A percentile compares a stretch with the other conserved stretches of the same genome.
Conservation (phyloP, 64 coral and sea anemone species). For the Stichodactyla mertensii region DNA sequence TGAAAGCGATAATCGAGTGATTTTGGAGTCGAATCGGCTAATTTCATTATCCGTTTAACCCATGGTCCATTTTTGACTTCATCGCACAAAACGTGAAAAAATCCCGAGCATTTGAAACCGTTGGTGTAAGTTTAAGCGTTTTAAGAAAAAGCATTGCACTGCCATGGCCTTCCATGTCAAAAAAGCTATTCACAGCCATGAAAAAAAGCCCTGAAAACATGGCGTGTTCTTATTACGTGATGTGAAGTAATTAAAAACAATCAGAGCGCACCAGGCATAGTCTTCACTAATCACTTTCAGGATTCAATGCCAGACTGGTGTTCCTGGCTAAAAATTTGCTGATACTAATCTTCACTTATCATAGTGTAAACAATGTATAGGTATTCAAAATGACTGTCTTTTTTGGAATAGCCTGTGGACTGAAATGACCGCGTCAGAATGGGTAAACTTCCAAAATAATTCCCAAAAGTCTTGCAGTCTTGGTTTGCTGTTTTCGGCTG, state of each 20-base stretch:
- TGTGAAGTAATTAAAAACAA: background rate
- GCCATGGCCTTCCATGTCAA: background rate
- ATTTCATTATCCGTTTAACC: constrained; percentile 3
- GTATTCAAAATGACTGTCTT: no score
- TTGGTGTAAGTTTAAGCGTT: no score
- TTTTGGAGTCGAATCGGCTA: background rate
- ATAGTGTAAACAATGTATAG: background rate
- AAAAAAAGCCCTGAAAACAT: background rate
- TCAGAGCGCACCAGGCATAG: background rate
- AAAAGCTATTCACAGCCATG: background rate
- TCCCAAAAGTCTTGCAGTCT: no score
- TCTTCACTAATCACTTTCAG: background rate
- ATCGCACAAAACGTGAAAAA: background rate
- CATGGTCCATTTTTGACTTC: background rate
- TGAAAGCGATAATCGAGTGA: background rate
- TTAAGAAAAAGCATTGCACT: no score
- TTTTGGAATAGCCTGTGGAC: no score
- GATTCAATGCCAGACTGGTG: background rate
- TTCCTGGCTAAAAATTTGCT: background rate
- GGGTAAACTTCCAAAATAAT: no score
- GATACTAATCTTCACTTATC: constrained; percentile 4
- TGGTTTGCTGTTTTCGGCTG: no score
- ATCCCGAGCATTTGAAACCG: background rate
- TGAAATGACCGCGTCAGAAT: no score
- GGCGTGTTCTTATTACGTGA: background rate